Conservation (phyloP, 2,113 vertebrate species). For the Hemiscyllium ocellatum region DNA sequence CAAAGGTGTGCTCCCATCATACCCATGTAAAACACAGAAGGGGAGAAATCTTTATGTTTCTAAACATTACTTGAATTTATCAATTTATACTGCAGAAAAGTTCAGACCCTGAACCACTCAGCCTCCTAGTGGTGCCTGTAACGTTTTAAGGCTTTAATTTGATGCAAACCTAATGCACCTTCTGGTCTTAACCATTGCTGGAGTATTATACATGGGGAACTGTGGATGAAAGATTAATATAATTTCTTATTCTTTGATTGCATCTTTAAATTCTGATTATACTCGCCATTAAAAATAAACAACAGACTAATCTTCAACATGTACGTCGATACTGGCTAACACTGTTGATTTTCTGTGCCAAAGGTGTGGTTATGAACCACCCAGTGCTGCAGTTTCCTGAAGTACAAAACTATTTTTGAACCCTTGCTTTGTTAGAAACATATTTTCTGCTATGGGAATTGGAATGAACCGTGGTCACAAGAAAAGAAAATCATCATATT, state of each 20-base stretch:
- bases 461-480: neutral
- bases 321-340: neutral
- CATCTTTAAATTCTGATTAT: neutral
- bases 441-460: neutral
- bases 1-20: neutral
- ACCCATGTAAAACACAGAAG: neutral
- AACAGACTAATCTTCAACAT: neutral
- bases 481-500: slow-evolving; percentile 13
- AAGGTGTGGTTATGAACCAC: slow-evolving; percentile 34
- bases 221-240: neutral
- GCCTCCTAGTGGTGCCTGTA: neutral
- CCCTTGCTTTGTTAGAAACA: slow-evolving; percentile 25
- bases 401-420: slow-evolving; percentile 25
- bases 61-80: neutral
- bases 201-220: neutral
- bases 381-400: slow-evolving; percentile 33
- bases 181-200: neutral
- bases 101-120: neutral
- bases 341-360: neutral
- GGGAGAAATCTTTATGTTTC: neutral
- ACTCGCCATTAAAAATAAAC: neutral
- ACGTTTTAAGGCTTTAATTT: neutral
- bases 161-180: neutral
- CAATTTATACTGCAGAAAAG: neutral
- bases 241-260: neutral